Evolutionary conservation across 2,888 invertebrate genomes (phyloP), one percentile per base, ranked within the genome.

Genomic region (Sycophila texana): DNA sequence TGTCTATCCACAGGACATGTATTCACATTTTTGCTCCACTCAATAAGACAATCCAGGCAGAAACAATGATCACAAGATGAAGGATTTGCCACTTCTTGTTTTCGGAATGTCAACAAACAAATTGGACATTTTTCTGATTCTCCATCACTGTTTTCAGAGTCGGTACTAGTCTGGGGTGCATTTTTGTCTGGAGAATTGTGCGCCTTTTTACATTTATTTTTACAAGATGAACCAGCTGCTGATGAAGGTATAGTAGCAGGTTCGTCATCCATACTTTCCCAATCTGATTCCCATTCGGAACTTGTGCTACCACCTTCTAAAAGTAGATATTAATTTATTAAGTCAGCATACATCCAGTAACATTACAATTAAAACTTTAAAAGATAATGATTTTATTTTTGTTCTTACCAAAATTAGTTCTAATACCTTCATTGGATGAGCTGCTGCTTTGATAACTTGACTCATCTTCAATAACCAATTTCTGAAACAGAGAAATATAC

Each of bases 1-100:
- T 94, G 94, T 58, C 98, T 93, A 91, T 98, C 98, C 55, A 98
- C 96, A 0, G 98, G 99, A 89, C 99, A 99, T 1, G 98, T 98
- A 88, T 97, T 97, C 61, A 97, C 95, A 92, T 96, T 97, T 92
- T 95, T 96, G n/a, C 97, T 95, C 98, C 98, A 98, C 89, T 98
- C 97, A 72, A 95, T 93, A 82, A 98, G 95, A 90, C 98, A 98
- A 84, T 95, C 95, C 57, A 96, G 92, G 89, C 98, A 98, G 90
- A 98, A 98, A 79, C 93, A 92, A 88, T 98, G 98, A 84, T 97
- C 96, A 91, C 98, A 98, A 26, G 93, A 93, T 86, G 96, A 95
- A 0, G 98, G 98, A 39, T 94, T 95, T 7, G 96, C 98, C 74
- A 98, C 93, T 91, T 96, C 94, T 90, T 97, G 97, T 51, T 93